Evolutionary conservation across 2,797 vertebrate genomes (phyloP).

Genomic region (Euphonia xanthogaster): DNA sequence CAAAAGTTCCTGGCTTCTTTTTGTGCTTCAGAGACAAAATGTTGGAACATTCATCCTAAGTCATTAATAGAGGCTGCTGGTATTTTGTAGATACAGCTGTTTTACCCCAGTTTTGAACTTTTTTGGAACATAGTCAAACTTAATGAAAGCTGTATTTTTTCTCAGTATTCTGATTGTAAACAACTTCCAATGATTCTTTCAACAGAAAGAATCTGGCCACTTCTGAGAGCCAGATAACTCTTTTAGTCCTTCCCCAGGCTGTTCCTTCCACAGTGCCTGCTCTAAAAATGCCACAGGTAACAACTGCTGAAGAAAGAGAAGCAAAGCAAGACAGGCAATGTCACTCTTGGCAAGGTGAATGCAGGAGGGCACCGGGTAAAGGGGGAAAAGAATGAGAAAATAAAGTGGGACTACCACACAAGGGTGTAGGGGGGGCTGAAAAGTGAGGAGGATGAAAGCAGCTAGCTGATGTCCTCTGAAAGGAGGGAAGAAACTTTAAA

Average conservation of each 20-base stretch:
- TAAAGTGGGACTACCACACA: background rate
- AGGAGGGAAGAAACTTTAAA: background rate
- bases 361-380: fast-evolving
- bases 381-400: background rate
- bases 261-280: background rate
- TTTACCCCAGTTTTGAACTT: background rate
- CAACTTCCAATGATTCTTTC: background rate
- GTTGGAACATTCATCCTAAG: background rate
- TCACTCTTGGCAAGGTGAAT: background rate
- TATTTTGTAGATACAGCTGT: background rate
- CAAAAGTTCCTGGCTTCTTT: background rate
- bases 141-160: background rate
- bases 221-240: background rate
- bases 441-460: background rate
- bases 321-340: background rate
- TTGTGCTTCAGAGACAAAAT: background rate
- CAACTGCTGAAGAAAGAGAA: background rate
- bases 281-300: fast-evolving
- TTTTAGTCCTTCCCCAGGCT: background rate
- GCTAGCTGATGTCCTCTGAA: background rate
- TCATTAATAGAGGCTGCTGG: background rate
- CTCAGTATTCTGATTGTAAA: background rate
- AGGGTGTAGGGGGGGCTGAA: background rate
- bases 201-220: background rate
- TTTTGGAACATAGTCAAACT: background rate